phyloP scores from a whole-genome alignment of 2,113 vertebrate species.

The Lanius collurio region DNA sequence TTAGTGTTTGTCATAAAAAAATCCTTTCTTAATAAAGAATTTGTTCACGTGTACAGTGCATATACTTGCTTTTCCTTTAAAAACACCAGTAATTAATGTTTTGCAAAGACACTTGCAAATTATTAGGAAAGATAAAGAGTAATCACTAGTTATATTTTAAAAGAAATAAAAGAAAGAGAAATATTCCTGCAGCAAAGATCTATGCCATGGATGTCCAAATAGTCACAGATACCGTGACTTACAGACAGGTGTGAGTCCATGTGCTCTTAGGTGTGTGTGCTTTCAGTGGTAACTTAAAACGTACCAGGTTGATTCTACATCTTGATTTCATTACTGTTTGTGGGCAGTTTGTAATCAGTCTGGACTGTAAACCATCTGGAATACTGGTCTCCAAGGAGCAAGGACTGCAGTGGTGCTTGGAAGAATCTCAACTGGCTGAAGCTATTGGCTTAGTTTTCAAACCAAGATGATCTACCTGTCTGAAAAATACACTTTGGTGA shows the following conservation, averaged over 20 bases:
- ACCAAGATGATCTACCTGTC: background rate
- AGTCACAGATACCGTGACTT: background rate
- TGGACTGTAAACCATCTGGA: background rate
- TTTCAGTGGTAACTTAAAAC: background rate
- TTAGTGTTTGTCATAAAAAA: background rate
- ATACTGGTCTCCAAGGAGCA: background rate
- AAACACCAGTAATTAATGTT: background rate
- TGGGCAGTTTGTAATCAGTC: background rate
- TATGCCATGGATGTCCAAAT: background rate
- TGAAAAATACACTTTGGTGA: background rate
- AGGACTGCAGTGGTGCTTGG: background rate
- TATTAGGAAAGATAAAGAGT: background rate
- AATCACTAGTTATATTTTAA: background rate
- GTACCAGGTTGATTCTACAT: background rate
- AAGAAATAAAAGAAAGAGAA: background rate
- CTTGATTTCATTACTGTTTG: background rate
- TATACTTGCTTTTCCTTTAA: background rate
- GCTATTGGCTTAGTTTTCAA: background rate
- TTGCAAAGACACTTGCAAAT: background rate
- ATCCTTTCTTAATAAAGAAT: background rate
- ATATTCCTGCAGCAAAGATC: background rate
- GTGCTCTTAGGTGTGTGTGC: background rate
- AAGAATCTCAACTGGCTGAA: background rate
- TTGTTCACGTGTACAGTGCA: background rate
- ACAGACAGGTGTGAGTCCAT: rapidly evolving